Conservation (phyloP, 2,113 vertebrate genomes). For the Apteryx owenii region DNA sequence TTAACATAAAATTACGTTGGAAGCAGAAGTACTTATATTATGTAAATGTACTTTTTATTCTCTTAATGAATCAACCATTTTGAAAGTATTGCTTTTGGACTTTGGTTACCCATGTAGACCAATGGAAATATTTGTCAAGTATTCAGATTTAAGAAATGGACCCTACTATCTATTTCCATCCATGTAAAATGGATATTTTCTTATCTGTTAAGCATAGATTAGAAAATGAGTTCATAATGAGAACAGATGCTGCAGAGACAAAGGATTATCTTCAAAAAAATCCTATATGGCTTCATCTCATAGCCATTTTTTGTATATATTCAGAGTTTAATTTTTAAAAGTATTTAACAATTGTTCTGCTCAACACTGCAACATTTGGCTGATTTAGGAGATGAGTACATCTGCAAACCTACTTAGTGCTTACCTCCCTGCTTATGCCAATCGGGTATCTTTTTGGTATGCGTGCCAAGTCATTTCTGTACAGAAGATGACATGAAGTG, state of each 20-base stretch:
- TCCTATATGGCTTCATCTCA: background rate
- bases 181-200: too few relatives aligned
- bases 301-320: background rate
- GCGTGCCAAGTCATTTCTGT: background rate
- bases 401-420: background rate
- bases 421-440: background rate
- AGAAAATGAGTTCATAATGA: slow-evolving; percentile 44
- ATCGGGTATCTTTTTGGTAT: background rate
- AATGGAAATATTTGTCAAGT: slow-evolving; percentile 6
- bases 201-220: background rate
- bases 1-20: background rate
- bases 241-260: slow-evolving; percentile 34
- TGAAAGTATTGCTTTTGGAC: slow-evolving; percentile 23
- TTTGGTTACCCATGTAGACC: background rate
- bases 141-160: background rate
- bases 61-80: background rate
- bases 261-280: background rate
- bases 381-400: background rate
- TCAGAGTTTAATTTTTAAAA: background rate
- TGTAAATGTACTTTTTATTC: slow-evolving; percentile 6
- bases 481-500: background rate
- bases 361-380: background rate
- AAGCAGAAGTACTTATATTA: background rate
- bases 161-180: background rate
- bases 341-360: background rate